Base-by-base conservation (phyloP, 2,797 vertebrate species). In the Microchirus variegatus region DNA sequence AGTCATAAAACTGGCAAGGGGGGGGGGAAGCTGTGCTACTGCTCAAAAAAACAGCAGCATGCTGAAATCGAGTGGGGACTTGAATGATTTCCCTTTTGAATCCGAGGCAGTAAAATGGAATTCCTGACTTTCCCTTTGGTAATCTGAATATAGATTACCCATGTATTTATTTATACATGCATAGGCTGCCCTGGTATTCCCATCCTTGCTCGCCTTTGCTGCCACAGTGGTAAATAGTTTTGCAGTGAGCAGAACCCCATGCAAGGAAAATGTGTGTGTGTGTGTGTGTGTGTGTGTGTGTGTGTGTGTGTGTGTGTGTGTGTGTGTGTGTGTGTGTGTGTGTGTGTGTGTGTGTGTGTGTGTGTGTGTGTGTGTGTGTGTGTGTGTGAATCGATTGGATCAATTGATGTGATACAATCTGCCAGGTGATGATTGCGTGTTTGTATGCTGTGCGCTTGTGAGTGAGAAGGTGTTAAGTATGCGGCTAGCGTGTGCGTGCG, bases 141-240 rank as follows among this genome's bases (percentile, higher is more conserved):
- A 82, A 87, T 86, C 81, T 84, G 76, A 78, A 87, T 87, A 86
- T 77, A 87, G 74, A 90, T 88, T 85, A 81, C 37, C 1, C 54
- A 64, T 80, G 68, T 81, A 71, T 86, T 89, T 83, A 85, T 85
- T 89, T 81, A 89, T 84, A 80, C 77, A 85, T 87, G 81, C 75
- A 65, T 68, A 67, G 63, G 59, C 17, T 19, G 51, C 22, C 43
- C 55, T 68, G 50, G 56, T 74, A 59, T 78, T 79, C 57, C 53
- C 11, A 64, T 62, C 56, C 57, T 70, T 8, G 9, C 41, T 19
- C 62, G 53, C 57, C 59, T 52, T 71, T 67, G 51, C 75, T 70
- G 55, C 65, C n/a, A 17, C n/a, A 2, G 43, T 43, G 53, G 78
- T 75, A 73, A 82, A 86, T 53, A 63, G 67, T 49, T 73, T 73